Evolutionary conservation across 1,140 invertebrate species (phyloP), one percentile per base, ranked within the genome.

Genomic region (Euwallacea similis): DNA sequence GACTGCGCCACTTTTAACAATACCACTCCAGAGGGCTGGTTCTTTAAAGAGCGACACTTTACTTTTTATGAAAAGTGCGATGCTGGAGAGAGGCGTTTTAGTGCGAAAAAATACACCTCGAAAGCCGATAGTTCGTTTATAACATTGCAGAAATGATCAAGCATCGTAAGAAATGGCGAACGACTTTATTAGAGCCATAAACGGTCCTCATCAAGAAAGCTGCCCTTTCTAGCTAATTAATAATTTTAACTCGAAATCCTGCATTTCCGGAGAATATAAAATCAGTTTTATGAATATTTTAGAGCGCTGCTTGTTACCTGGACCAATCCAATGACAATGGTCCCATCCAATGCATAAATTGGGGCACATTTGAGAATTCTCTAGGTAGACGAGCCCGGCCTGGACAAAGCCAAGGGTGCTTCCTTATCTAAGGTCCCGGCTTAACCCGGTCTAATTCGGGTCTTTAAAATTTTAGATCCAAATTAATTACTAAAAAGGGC

Each of bases 1-100:
- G 63, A 42, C 63, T 42, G 63, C 50, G 63, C 63, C 63, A 65
- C 63, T 65, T 54, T 53, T 54, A 54, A 65, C 46, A 65, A 65
- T 44, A 65, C 46, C 63, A 15, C 63, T 65, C 21, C 46, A 41
- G 15, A 16, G 21, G 9, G 11, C 42, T 33, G 11, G 47, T 54
- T 54, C 50, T 53, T 65, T 65, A 65, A 44, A 65, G 46, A 41
- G 41, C 43, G 47, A 65, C 63, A 53, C 63, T 63, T 63, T 42
- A 15, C 61, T 65, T 65, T 62, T 62, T 56, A 8, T 56, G 54
- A 15, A 56, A 56, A 56, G 9, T 13, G 11, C 16, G 16, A 16
- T 56, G 54, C 54, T 50, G 2, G 46, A 13, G 46, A 11, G 13
- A 13, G n/a, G 13, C 46, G 46, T 50, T 50, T 50, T 13, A 50